Base-by-base conservation (phyloP, 2,113 vertebrate genomes). In the Anguilla rostrata region DNA sequence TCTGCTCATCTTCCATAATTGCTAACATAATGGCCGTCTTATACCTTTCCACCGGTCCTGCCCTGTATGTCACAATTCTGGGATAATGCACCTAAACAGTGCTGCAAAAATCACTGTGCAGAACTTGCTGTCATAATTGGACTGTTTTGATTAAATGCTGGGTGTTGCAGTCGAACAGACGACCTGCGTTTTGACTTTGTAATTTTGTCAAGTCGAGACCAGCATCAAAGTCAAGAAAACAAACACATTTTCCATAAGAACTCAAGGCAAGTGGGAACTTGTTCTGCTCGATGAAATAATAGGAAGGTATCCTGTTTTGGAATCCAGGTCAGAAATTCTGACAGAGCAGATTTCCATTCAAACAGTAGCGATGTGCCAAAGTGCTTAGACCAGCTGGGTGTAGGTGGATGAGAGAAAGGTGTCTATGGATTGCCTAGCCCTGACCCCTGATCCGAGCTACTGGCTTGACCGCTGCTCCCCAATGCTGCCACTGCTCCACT, bases 281-380 rank as follows among this genome's bases (percentile, higher is more conserved):
- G 78, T 41, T 80, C 40, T 80, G 5, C 15, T 16, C 5, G 18
- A 29, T 80, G 39, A 34, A 75, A 75, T 29, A 29, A 75, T 75
- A 80, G 41, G 84, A 46, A 53, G 41, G 29, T 39, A 43, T 53
- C 29, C 66, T 78, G 84, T 78, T 40, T 71, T n/a, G 83, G 39
- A 84, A 84, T 66, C 39, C 40, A 66, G 83, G n/a, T 84, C 66
- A 84, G 41, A 18, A 15, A 22, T 75, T 49, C 63, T 75, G 29
- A 60, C 82, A 84, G 60, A 6, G 40, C 46, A 46, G 84, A 46
- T 49, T 14, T 75, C 46, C 57, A 39, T 85, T 43, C 71, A 40
- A 39, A 85, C 14, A 41, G 12, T n/a, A 40, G 39, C 41, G 18
- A 16, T 84, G 56, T 75, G 75, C 83, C 78, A 26, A 41, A 12